Conservation (phyloP, 2,888 invertebrate genomes). For the Operophtera brumata region DNA sequence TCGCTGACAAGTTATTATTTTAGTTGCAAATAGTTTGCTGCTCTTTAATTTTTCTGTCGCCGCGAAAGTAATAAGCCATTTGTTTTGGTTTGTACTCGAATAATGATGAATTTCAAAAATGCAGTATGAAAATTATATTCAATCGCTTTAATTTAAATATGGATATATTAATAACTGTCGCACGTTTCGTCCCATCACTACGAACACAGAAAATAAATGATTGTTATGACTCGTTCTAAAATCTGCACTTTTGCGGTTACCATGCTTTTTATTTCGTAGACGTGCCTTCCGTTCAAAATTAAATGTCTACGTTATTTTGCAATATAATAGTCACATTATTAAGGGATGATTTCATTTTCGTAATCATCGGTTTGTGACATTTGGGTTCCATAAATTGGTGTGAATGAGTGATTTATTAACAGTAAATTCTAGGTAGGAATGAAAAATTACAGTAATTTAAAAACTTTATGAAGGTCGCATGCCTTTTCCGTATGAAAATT, state of each 20-base stretch:
- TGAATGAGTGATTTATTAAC: constrained; percentile 53
- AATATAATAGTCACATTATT: constrained; percentile 44
- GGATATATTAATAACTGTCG: constrained; percentile 2
- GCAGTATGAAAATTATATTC: too few relatives aligned
- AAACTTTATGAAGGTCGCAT: too few relatives aligned
- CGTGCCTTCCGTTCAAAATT: constrained; percentile 63
- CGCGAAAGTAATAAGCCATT: too few relatives aligned
- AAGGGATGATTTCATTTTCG: constrained; percentile 60
- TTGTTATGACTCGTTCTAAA: constrained; percentile 31
- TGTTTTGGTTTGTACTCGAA: too few relatives aligned
- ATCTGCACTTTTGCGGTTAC: constrained; percentile 54
- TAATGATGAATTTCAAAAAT: too few relatives aligned
- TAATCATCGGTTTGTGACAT: constrained; percentile 58
- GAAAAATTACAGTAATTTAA: constrained; percentile 17
- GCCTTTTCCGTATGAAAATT: too few relatives aligned
- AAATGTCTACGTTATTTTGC: constrained; percentile 44
- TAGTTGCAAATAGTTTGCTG: too few relatives aligned
- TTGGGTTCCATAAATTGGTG: constrained; percentile 47
- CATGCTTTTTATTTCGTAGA: constrained; percentile 38
- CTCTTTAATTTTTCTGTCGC: too few relatives aligned
- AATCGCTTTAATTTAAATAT: too few relatives aligned
- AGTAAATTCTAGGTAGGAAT: constrained; percentile 11
- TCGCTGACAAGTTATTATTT: too few relatives aligned
- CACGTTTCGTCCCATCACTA: constrained; percentile 24
- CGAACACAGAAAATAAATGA: constrained; percentile 16